phyloP scores from a whole-genome alignment of 1,140 invertebrate genomes.

The Bombus waltoni region DNA sequence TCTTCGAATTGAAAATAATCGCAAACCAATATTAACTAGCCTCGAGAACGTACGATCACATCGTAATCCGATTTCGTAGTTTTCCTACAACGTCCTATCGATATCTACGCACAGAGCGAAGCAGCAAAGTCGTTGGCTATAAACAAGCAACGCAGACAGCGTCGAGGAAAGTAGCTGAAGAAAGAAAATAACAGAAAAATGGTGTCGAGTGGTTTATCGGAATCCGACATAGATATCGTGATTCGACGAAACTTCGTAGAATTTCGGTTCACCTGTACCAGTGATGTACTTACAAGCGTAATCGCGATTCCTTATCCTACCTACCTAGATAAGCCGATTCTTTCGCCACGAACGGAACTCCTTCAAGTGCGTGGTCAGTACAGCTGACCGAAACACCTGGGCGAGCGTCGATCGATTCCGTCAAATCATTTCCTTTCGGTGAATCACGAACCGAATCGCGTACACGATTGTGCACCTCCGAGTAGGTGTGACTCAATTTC shows the following conservation, averaged over 20 bases:
- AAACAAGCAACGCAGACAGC: not conserved
- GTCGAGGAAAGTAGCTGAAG: too few species aligned
- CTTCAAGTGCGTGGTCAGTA: slow-evolving; percentile 52
- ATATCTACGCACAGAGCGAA: not conserved
- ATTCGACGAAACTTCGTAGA: slow-evolving; percentile 9
- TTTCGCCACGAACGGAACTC: slow-evolving; percentile 24
- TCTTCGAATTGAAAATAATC: too few species aligned
- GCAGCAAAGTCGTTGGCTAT: not conserved
- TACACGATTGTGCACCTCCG: not conserved
- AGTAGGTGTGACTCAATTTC: not conserved
- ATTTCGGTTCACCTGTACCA: slow-evolving; percentile 54
- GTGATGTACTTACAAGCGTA: not conserved
- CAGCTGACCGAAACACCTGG: slow-evolving; percentile 55
- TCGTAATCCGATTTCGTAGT: too few species aligned
- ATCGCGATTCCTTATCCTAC: slow-evolving; percentile 39
- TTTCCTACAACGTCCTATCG: not conserved
- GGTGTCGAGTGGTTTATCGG: slow-evolving; percentile 27
- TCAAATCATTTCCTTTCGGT: slow-evolving; percentile 37
- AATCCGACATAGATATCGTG: not conserved
- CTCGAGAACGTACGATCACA: too few species aligned
- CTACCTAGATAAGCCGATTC: slow-evolving; percentile 20
- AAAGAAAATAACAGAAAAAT: not conserved
- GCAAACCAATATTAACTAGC: not conserved
- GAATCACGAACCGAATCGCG: slow-evolving; percentile 46
- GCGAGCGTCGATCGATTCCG: slow-evolving; percentile 7